Evolutionary conservation across 2,888 invertebrate genomes (phyloP), one percentile per base, ranked within the genome.

Genomic region (Petrolisthes manimaculis): DNA sequence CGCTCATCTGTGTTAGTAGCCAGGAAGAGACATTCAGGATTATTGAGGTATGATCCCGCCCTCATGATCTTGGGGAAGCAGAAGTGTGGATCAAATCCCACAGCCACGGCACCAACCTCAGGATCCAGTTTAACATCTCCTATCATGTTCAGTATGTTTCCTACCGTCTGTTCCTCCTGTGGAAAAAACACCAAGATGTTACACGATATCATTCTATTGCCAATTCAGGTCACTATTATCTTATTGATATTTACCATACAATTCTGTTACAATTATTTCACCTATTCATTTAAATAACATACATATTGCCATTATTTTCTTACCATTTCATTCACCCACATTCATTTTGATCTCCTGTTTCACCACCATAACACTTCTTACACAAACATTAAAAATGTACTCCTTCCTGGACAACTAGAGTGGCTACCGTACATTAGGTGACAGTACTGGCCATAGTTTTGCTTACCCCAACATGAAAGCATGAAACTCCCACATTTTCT

Each of bases 1-100:
- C 96, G 95, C 92, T 97, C 97, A 93, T 99, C 99, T 0, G 96
- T 97, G 93, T 99, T 99, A 6, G 99, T 98, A 0, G 96, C 99
- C 86, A 99, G 94, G 92, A 98, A 99, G 78, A 97, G 93, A 92
- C 96, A 96, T 24, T 96, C 94, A 0, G 96, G 95, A 92, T 96
- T 94, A 53, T 95, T 95, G 0, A 98, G 94, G 93, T 99, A 99
- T 55, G 96, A 96, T 0, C 97, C 96, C 0, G 99, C 99, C 93
- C 97, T 97, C 92, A 97, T 94, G 92, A 99, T 95, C 94, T 99
- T 99, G 0, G 96, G 95, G 93, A 96, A 98, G 80, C 88, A 88
- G 92, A 99, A 95, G 93, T 98, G 96, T 91, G 96, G 96, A 93
- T 99, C 99, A 93, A 98, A 98, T 2, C 98, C 99, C 71, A 99